Evolutionary conservation across 2,113 vertebrate species (phyloP), one percentile per base, ranked within the genome.

Genomic region (Ciconia stormi): DNA sequence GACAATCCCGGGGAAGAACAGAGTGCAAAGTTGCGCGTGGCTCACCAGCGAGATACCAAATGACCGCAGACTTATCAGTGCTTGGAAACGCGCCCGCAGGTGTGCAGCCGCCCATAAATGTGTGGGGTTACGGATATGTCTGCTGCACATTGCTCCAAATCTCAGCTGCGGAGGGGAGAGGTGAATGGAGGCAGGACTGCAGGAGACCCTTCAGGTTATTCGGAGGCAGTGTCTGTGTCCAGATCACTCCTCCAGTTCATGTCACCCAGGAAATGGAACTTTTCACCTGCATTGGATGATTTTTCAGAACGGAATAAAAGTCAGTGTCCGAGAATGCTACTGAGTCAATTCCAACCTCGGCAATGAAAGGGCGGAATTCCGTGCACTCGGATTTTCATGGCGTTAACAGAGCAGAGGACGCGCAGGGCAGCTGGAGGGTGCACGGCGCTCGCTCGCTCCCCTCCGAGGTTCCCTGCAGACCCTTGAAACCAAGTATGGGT

Each of bases 401-500:
- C 6, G 7, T 11, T 6, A 8, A n/a, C 19, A 5, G 22, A 65
- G 72, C 50, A 20, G 49, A 40, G 46, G n/a, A 30, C 27, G 3
- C 12, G 6, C 11, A 3, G 1, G 8, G 44, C 55, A 46, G 4
- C 61, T 6, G 17, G 13, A 63, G 42, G 3, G 7, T 7, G 40
- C 36, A 3, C 12, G 2, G 63, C 3, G 9, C 38, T 30, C 40
- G 42, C 20, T 29, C 11, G 0, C 13, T 66, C 72, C 83, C 16
- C 16, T 38, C 85, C 3, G 65, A 2, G n/a, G 9, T 34, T 61
- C 74, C 97, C 96, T 94, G 92, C 62, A 49, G 93, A 98, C 91
- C 97, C 89, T 95, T 92, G 97, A 98, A 95, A 97, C 96, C 96
- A 97, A 95, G 93, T 70, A 79, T 95, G 96, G 96, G 96, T 98